A percentile compares a stretch with the other conserved stretches of the same genome.
Evolutionary conservation across 1,140 invertebrate genomes (phyloP).

Genomic region (Venturia canescens): DNA sequence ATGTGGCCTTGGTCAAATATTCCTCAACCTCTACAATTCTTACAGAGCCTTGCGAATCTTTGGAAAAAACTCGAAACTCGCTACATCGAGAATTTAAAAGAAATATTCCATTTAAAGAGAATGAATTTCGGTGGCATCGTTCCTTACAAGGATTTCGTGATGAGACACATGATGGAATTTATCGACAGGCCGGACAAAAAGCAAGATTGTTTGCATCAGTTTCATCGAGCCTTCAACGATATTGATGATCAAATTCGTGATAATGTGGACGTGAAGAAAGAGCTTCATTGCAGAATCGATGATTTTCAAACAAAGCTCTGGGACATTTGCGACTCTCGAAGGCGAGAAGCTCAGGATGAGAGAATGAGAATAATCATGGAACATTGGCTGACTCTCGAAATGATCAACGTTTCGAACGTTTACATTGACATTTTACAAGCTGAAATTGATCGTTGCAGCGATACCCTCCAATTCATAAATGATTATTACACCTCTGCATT

Average conservation of each 20-base stretch:
- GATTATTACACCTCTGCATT: slow-evolving; percentile 79
- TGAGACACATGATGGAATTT: slow-evolving; percentile 76
- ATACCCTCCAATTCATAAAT: slow-evolving; percentile 76
- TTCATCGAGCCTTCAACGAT: slow-evolving; percentile 79
- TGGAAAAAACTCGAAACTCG: slow-evolving; percentile 79
- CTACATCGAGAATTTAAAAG: slow-evolving; percentile 77
- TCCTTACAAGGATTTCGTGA: slow-evolving; percentile 76
- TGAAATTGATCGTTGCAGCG: slow-evolving; percentile 78
- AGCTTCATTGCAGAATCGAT: slow-evolving; percentile 72
- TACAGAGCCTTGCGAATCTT: slow-evolving; percentile 73
- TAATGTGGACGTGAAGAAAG: slow-evolving; percentile 73
- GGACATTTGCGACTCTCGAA: slow-evolving; percentile 78
- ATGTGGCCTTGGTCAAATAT: slow-evolving; percentile 77
- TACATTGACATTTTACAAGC: slow-evolving; percentile 78
- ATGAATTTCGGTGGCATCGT: slow-evolving; percentile 75
- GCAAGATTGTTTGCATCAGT: slow-evolving; percentile 76
- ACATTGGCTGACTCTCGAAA: slow-evolving; percentile 76
- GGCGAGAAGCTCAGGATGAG: slow-evolving; percentile 76
- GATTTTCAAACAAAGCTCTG: slow-evolving; percentile 71
- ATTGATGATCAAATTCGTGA: slow-evolving; percentile 78
- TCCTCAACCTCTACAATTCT: slow-evolving; percentile 68
- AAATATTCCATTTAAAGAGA: slow-evolving; percentile 77
- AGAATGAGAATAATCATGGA: slow-evolving; percentile 73
- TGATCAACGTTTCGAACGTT: slow-evolving; percentile 76
- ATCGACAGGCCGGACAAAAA: slow-evolving; percentile 77